A percentile compares a stretch with the other conserved stretches of the same genome.
phyloP scores from a whole-genome alignment of 1,140 invertebrate genomes.

The Papilio polytes region DNA sequence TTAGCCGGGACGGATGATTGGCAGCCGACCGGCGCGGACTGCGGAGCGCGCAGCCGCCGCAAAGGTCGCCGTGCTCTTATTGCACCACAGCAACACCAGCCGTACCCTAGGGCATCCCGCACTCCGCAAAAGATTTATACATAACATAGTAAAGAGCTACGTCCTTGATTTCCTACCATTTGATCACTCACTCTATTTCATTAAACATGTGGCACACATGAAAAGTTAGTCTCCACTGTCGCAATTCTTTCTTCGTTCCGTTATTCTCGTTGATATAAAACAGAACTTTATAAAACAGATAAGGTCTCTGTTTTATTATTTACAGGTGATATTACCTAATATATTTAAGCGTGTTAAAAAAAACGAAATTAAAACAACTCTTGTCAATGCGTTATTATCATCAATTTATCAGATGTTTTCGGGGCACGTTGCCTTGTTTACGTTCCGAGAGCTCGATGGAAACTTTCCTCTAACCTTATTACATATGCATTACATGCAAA shows the following conservation, averaged over 20 bases:
- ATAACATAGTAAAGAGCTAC: background rate
- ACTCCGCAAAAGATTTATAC: background rate
- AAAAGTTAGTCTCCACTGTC: too few species aligned
- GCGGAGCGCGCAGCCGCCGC: conserved; percentile 6
- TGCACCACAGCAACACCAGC: background rate
- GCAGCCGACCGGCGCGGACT: conserved; percentile 31
- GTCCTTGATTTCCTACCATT: too few species aligned
- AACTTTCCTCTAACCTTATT: conserved; percentile 17
- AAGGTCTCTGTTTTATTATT: too few species aligned
- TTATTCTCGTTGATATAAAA: background rate
- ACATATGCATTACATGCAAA: conserved; percentile 10
- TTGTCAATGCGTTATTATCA: background rate
- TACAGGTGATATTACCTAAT: background rate
- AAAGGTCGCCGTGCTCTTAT: conserved; percentile 22
- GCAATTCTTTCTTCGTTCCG: too few species aligned
- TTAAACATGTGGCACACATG: too few species aligned
- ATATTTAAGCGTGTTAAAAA: background rate
- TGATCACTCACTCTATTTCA: too few species aligned
- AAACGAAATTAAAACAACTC: background rate
- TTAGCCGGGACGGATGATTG: conserved; percentile 36
- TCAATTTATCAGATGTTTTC: background rate
- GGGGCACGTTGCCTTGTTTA: background rate
- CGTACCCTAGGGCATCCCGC: background rate
- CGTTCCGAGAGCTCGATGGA: background rate
- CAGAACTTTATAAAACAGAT: too few species aligned